A percentile compares a stretch with the other conserved stretches of the same genome.
Evolutionary conservation across 2,113 vertebrate species (phyloP).

Genomic region (Acanthochromis polyacanthus): DNA sequence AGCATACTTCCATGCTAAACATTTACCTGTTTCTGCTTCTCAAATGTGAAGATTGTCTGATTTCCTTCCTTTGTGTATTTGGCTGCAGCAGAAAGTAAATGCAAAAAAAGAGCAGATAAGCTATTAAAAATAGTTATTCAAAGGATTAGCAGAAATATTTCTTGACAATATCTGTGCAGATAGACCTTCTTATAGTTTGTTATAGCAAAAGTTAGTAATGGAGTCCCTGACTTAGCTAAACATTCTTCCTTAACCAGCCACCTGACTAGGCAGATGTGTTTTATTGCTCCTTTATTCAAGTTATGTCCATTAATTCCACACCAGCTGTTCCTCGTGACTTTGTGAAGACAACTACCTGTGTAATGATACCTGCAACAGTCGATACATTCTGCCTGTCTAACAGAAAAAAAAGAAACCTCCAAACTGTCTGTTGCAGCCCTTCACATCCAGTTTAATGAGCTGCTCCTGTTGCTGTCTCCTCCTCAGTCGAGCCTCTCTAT

Average conservation of each 20-base stretch:
- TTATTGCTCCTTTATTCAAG: background rate
- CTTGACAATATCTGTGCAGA: background rate
- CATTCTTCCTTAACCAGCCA: too few relatives aligned
- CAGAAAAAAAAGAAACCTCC: conserved; percentile 1
- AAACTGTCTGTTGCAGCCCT: conserved; percentile 34
- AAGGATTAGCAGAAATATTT: background rate
- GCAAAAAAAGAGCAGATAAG: background rate
- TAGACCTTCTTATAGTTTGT: background rate
- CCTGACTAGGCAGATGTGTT: conserved; percentile 1
- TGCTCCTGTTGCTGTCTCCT: conserved; percentile 29
- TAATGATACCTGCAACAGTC: conserved; percentile 25
- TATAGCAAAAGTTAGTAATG: too few relatives aligned
- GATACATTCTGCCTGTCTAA: conserved; percentile 24
- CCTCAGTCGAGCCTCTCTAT: conserved; percentile 24
- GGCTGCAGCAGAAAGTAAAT: background rate
- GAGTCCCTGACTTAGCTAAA: too few relatives aligned
- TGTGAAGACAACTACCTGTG: conserved; percentile 6
- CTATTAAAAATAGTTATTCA: background rate
- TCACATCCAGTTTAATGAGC: conserved; percentile 58
- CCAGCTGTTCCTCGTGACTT: background rate
- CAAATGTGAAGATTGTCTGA: background rate
- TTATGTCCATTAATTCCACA: conserved; percentile 6
- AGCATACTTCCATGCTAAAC: background rate
- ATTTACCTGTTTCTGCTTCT: background rate
- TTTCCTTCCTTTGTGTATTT: background rate